phyloP scores from a whole-genome alignment of 2,113 vertebrate genomes.

The Cyanoliseus patagonus region DNA sequence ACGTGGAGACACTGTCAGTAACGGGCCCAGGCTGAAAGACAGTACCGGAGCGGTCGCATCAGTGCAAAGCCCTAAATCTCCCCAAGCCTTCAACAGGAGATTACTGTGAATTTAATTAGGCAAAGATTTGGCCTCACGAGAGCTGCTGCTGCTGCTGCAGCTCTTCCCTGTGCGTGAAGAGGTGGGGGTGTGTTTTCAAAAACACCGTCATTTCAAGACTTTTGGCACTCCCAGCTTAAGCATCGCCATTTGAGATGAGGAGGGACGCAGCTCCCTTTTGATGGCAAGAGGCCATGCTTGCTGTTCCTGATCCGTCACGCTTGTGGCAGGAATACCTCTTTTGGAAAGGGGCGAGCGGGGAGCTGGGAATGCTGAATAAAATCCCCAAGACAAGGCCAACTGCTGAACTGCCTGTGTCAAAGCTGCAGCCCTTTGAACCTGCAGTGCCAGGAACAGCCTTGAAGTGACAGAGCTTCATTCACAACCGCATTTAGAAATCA shows the following conservation, averaged over 20 bases:
- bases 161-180: not conserved
- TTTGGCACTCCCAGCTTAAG: not conserved
- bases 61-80: constrained; percentile 9
- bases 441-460: not conserved
- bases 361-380: not conserved
- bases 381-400: not conserved
- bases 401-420: not conserved
- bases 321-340: not conserved
- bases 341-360: not conserved
- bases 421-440: not conserved
- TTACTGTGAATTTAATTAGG: constrained; percentile 16
- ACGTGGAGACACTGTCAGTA: fast-evolving
- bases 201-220: not conserved
- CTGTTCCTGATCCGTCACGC: not conserved
- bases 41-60: not conserved
- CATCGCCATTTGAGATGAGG: not conserved
- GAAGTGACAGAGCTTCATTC: not conserved
- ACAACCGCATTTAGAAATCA: not conserved
- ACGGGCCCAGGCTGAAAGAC: not conserved
- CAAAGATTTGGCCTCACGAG: not conserved
- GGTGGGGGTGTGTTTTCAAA: not conserved
- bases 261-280: not conserved
- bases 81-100: not conserved
- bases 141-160: not conserved
- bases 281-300: not conserved